Conservation (phyloP, 2,113 vertebrate species). For the Myotis davidii region DNA sequence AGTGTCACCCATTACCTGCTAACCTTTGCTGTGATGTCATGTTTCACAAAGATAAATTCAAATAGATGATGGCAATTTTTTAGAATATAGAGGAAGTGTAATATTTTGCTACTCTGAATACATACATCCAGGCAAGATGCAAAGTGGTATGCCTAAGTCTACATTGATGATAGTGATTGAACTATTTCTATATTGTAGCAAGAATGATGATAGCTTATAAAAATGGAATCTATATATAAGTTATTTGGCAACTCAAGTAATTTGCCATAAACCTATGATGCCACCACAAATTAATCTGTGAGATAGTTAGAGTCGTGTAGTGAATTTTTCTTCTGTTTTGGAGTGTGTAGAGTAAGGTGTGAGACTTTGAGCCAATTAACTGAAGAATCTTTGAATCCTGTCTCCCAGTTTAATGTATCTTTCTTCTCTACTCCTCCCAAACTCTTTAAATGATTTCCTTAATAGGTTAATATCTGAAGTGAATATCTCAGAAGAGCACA, state of each 20-base stretch:
- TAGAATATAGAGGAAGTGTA: not conserved
- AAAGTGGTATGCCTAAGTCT: not conserved
- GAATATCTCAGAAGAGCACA: not conserved
- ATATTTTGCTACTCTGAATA: constrained; percentile 37
- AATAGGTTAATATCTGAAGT: constrained; percentile 6
- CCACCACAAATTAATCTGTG: not conserved
- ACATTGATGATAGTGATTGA: not conserved
- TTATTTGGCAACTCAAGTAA: not conserved
- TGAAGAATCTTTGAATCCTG: not conserved
- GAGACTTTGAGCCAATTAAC: not conserved
- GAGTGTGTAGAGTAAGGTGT: not conserved
- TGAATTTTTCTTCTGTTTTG: constrained; percentile 8
- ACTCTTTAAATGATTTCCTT: constrained; percentile 20
- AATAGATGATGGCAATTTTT: not conserved
- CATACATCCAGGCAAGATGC: not conserved
- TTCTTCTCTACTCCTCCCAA: not conserved
- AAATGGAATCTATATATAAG: not conserved
- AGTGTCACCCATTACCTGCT: not conserved
- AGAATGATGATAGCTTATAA: not conserved
- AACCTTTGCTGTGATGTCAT: not conserved
- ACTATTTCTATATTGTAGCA: constrained; percentile 12
- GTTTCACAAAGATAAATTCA: not conserved
- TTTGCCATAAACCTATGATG: not conserved
- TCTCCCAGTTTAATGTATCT: not conserved
- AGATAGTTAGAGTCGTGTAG: not conserved